phyloP scores from a whole-genome alignment of 2,113 vertebrate species.

The Emydocephalus ijimae region DNA sequence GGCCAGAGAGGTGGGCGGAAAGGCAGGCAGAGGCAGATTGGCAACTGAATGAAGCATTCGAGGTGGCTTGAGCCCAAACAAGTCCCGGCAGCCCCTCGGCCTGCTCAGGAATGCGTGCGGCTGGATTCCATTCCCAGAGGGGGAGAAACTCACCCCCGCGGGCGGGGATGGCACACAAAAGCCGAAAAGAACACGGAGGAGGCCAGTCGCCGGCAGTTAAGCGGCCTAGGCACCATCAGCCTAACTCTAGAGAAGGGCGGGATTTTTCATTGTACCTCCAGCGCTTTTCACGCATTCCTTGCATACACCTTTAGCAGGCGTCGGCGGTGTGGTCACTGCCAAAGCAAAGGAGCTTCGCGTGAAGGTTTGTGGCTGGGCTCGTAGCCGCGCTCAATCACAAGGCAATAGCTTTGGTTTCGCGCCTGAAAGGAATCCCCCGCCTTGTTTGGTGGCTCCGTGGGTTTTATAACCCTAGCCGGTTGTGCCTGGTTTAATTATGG shows the following conservation, averaged over 20 bases:
- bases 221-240: neutral
- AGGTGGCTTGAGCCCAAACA: slow-evolving; percentile 1
- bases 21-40: neutral
- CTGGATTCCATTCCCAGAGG: slow-evolving; percentile 12
- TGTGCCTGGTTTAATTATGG: neutral
- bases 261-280: neutral
- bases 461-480: neutral
- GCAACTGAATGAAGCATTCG: neutral
- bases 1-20: neutral
- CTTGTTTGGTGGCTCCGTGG: neutral
- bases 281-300: neutral
- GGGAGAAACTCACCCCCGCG: neutral
- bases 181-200: neutral
- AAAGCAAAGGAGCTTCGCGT: neutral
- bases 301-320: neutral
- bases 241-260: neutral
- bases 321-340: neutral
- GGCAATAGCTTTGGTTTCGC: neutral
- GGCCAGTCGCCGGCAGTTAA: neutral
- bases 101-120: slow-evolving; percentile 14
- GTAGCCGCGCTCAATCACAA: neutral
- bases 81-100: slow-evolving; percentile 14
- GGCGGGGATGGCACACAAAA: neutral
- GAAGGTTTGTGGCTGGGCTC: neutral
- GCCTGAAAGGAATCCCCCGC: neutral